Evolutionary conservation across 2,113 vertebrate genomes (phyloP).

Genomic region (Neolamprologus longior): DNA sequence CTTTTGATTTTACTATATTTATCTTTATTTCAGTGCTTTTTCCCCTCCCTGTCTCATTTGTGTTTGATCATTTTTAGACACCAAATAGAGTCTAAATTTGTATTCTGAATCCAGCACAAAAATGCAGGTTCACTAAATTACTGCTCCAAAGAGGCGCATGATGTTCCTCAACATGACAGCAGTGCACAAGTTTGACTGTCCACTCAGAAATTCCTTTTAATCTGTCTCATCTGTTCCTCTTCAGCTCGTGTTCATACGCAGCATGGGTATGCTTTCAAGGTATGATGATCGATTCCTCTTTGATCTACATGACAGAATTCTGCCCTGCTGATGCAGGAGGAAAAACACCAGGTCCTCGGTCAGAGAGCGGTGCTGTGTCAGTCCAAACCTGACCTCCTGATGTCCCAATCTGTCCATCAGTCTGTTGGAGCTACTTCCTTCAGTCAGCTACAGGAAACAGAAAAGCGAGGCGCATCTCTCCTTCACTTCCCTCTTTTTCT

Average conservation of each 20-base stretch:
- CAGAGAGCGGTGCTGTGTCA: neutral
- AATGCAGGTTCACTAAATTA: neutral
- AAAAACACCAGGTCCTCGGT: neutral
- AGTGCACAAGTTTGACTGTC: neutral
- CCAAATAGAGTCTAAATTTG: neutral
- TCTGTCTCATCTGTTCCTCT: slow-evolving; percentile 1
- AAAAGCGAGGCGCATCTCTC: neutral
- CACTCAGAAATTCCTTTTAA: slow-evolving; percentile 43
- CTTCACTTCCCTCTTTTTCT: neutral
- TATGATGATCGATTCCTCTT: slow-evolving; percentile 21
- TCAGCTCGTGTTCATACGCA: neutral
- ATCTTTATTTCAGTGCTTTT: neutral
- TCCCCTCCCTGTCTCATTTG: neutral
- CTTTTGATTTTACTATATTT: neutral
- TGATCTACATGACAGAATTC: slow-evolving; percentile 17
- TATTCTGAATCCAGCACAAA: neutral
- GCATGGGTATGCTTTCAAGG: neutral
- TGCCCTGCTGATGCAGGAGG: neutral
- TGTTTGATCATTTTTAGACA: neutral
- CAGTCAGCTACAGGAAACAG: neutral
- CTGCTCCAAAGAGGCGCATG: neutral
- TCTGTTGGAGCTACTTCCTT: neutral
- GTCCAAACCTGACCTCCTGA: neutral
- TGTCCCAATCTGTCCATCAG: slow-evolving; percentile 11
- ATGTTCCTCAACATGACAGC: neutral